phyloP scores from a whole-genome alignment of 1,140 invertebrate species.

The Phocides pigmalion region DNA sequence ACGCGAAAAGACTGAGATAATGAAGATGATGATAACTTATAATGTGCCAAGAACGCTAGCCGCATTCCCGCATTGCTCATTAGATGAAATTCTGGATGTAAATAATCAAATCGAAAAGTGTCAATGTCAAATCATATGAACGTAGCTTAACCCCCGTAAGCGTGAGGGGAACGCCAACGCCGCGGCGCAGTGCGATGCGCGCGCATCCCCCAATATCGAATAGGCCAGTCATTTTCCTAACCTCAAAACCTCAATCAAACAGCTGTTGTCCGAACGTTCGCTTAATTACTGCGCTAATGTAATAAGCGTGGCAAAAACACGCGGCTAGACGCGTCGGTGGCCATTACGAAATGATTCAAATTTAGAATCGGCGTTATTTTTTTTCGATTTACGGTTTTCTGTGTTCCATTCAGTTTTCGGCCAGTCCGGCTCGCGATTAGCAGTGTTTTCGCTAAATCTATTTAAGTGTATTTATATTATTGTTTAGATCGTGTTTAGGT shows the following conservation, averaged over 20 bases:
- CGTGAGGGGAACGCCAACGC: constrained; percentile 45
- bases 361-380: constrained; percentile 65
- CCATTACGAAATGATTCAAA: constrained; percentile 78
- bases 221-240: constrained; percentile 73
- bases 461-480: constrained; percentile 22
- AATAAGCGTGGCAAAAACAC: constrained; percentile 42
- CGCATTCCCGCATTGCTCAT: too few relatives aligned
- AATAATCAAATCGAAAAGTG: too few relatives aligned
- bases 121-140: too few relatives aligned
- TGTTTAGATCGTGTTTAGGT: too few relatives aligned
- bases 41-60: too few relatives aligned
- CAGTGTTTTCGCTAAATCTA: constrained; percentile 40
- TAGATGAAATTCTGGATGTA: too few relatives aligned
- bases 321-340: constrained; percentile 59
- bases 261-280: constrained; percentile 60
- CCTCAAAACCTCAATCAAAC: constrained; percentile 66
- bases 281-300: constrained; percentile 35
- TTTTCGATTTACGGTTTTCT: constrained; percentile 70
- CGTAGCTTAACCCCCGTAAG: constrained; percentile 10
- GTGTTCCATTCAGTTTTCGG: constrained; percentile 75
- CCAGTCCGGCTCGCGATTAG: constrained; percentile 52
- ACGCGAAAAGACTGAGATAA: too few relatives aligned
- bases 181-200: constrained; percentile 64
- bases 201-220: constrained; percentile 72
- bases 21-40: too few relatives aligned